Evolutionary conservation across 1,140 invertebrate genomes (phyloP), one percentile per base, ranked within the genome.

Genomic region (Amphibalanus amphitrite): DNA sequence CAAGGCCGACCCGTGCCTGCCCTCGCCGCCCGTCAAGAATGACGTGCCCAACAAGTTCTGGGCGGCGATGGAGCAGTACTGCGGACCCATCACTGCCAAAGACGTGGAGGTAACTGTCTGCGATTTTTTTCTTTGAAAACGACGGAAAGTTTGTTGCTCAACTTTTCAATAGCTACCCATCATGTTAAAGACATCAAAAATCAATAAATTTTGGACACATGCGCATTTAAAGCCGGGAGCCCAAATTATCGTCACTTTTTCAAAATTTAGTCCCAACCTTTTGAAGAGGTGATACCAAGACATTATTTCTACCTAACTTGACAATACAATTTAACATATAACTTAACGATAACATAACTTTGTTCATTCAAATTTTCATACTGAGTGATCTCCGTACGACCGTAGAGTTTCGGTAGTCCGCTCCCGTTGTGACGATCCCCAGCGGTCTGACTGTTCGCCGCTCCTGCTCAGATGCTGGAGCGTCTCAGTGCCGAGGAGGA

Each of bases 31-130:
- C n/a, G 69, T 28, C 17, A 92, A 92, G 80, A 95, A 95, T 80
- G 94, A 97, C 81, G 91, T 90, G 70, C 91, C 93, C 1, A 93
- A 95, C 78, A 90, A 93, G 80, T 97, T 97, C 83, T 98, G 94
- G 94, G 86, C 89, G 59, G 93, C 91, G 33, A 88, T 97, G 0
- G 93, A 97, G 80, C 90, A 92, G 0, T 97, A 94, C 79, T 95
- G 93, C 82, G 86, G 89, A 67, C 90, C 93, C 70, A 88, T 96
- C 69, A 91, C 88, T 71, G 83, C 87, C 69, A 93, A 97, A 78
- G 91, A 97, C 80, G 84, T 93, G 33, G 89, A 89, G 78, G 79
- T 81, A 47, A 71, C 69, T 28, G 69, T 59, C 78, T 78, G 72
- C 76, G 84, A 78, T 84, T 89, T 73, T 26, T 59, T 28, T 73